Conservation (phyloP, 2,113 vertebrate species). For the Lynx canadensis region DNA sequence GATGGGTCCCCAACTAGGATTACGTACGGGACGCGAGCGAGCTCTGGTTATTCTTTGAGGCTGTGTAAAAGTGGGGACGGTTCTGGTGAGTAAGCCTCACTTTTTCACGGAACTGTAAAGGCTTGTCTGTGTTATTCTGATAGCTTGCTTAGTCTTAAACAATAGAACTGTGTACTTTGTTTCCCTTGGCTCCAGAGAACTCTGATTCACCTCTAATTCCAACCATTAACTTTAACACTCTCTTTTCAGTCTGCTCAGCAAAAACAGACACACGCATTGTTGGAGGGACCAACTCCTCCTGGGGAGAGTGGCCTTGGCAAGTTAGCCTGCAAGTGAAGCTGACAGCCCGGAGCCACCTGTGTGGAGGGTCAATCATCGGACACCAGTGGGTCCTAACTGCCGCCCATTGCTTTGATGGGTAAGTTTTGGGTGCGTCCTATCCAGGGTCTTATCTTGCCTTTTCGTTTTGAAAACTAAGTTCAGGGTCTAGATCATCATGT, state of each 20-base stretch:
- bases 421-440: slow-evolving; percentile 31
- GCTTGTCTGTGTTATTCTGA: neutral
- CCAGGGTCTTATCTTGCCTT: neutral
- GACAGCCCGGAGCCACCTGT: slow-evolving; percentile 77
- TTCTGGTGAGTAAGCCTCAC: slow-evolving; percentile 75
- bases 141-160: neutral
- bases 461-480: neutral
- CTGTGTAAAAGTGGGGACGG: slow-evolving; percentile 77
- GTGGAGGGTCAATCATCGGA: slow-evolving; percentile 87
- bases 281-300: slow-evolving; percentile 82
- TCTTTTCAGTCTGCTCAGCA: slow-evolving; percentile 64
- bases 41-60: slow-evolving; percentile 87
- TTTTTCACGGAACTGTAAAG: neutral
- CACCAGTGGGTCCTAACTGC: slow-evolving; percentile 87
- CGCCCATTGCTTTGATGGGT: slow-evolving; percentile 87
- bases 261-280: slow-evolving; percentile 69
- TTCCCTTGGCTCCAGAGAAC: neutral
- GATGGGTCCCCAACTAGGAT: slow-evolving; percentile 85
- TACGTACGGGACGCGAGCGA: slow-evolving; percentile 35
- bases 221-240: neutral
- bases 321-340: slow-evolving; percentile 84
- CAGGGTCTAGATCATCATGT: neutral
- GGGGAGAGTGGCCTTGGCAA: slow-evolving; percentile 90
- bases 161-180: neutral
- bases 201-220: neutral